phyloP scores from a whole-genome alignment of 2,797 vertebrate species.

The Typhlichthys eigenmanni region DNA sequence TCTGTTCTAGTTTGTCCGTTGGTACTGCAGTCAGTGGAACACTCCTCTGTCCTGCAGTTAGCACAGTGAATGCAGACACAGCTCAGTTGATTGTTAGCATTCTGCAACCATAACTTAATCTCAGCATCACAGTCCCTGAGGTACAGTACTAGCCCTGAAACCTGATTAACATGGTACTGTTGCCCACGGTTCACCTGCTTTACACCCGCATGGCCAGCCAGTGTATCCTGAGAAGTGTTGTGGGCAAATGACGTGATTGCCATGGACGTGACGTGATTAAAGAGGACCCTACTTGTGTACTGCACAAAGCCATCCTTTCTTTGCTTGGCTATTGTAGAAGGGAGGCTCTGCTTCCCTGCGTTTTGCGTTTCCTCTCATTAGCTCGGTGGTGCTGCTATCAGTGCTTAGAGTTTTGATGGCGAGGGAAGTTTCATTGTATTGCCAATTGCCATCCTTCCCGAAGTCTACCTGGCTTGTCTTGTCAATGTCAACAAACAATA shows the following conservation, averaged over 20 bases:
- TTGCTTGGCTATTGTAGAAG: conserved; percentile 63
- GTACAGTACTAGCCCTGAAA: conserved; percentile 21
- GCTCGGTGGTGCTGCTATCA: conserved; percentile 51
- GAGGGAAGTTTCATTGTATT: conserved; percentile 49
- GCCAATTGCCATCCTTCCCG: conserved; percentile 26
- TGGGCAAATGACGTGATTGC: conserved; percentile 55
- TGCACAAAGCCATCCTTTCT: conserved; percentile 74
- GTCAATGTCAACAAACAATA: conserved; percentile 17
- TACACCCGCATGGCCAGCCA: conserved; percentile 32
- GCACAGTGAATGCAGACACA: background rate
- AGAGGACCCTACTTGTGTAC: conserved; percentile 74
- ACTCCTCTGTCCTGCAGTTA: background rate
- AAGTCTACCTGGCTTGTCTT: conserved; percentile 14
- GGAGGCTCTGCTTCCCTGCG: conserved; percentile 61
- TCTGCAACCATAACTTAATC: background rate
- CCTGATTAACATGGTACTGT: background rate
- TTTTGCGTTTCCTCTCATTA: conserved; percentile 75
- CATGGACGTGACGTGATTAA: conserved; percentile 74
- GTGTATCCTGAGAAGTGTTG: conserved; percentile 36
- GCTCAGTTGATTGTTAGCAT: background rate
- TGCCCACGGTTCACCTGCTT: conserved; percentile 26
- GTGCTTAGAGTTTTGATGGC: conserved; percentile 39
- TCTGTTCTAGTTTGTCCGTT: conserved; percentile 2
- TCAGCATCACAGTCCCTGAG: conserved; percentile 11
- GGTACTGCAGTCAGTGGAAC: background rate